phyloP scores from a whole-genome alignment of 2,888 invertebrate species.

The Epiblema foenella region DNA sequence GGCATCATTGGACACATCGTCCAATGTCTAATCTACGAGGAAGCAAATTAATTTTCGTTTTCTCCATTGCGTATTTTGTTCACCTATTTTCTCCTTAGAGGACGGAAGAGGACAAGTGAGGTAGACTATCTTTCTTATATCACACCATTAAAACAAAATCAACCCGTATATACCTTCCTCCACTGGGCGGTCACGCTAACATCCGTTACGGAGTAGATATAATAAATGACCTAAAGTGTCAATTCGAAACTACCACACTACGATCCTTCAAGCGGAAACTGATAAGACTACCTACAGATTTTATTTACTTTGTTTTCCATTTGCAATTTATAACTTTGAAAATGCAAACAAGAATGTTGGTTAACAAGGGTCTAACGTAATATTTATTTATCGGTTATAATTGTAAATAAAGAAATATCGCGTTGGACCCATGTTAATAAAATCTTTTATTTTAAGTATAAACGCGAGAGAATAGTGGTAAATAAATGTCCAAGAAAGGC shows the following conservation, averaged over 20 bases:
- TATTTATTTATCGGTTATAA: no score
- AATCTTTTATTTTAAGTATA: no score
- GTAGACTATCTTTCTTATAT: background rate
- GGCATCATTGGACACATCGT: background rate
- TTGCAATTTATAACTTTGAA: background rate
- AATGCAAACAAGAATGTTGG: background rate
- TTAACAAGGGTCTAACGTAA: no score
- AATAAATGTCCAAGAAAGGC: no score
- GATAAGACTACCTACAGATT: no score
- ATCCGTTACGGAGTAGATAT: slow-evolving; percentile 3
- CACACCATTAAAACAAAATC: background rate
- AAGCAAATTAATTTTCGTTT: background rate
- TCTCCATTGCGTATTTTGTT: background rate
- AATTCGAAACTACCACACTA: slow-evolving; percentile 34
- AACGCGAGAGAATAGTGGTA: no score
- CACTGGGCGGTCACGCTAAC: slow-evolving; percentile 8
- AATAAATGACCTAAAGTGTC: slow-evolving; percentile 33
- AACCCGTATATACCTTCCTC: background rate
- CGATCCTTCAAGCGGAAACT: slow-evolving; percentile 27
- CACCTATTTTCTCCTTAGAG: background rate
- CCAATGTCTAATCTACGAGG: background rate
- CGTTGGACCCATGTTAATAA: no score
- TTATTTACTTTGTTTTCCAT: slow-evolving; percentile 9
- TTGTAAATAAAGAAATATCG: no score
- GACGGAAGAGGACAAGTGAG: no score